These are phyloP conservation scores for Apistogramma diplotaenia DNA, from an alignment of 2,113 vertebrate genomes.

Conservation along the genomic window DNA sequence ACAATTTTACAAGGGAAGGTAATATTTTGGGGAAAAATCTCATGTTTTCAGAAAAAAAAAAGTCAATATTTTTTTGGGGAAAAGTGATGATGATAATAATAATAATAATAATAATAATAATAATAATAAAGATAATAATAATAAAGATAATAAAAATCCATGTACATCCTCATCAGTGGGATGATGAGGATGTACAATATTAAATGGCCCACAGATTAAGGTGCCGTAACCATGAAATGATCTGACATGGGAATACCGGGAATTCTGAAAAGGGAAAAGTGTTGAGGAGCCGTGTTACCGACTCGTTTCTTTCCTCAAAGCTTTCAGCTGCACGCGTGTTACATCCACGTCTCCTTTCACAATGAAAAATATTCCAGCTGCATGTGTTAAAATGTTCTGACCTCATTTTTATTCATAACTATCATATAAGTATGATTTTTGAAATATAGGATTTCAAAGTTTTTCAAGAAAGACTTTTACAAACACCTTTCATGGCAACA, in stretches of 20 bases:
- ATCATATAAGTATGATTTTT: neutral
- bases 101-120: neutral
- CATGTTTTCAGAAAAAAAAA: neutral
- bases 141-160: neutral
- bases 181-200: too few species aligned
- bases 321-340: neutral
- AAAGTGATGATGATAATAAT: neutral
- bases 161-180: neutral
- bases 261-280: neutral
- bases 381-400: neutral
- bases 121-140: neutral
- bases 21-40: too few species aligned
- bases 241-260: neutral
- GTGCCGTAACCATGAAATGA: neutral
- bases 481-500: neutral
- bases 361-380: neutral
- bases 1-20: neutral
- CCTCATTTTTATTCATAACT: neutral
- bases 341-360: neutral
- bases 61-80: neutral
- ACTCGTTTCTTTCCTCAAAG: neutral
- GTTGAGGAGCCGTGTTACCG: neutral
- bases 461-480: neutral
- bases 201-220: neutral
- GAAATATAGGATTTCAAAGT: neutral